Evolutionary conservation across 2,888 invertebrate species (phyloP), one percentile per base, ranked within the genome.

Genomic region (Eupeodes latifasciatus): DNA sequence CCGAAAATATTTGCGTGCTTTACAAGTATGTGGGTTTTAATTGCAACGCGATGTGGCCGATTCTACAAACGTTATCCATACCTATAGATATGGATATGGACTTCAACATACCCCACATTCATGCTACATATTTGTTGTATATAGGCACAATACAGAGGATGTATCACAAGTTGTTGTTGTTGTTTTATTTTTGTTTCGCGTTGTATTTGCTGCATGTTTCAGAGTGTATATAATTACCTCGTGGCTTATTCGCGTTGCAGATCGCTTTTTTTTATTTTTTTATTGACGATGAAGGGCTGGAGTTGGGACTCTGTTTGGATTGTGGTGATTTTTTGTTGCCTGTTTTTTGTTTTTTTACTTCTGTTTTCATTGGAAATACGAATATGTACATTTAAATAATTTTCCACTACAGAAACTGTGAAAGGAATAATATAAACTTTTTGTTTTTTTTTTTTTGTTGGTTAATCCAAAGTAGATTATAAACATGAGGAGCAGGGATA

Each of bases 1-100:
- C 88, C 81, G 81, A 84, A 88, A 88, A 88, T 88, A 88, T 88
- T 88, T 81, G 84, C 83, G 88, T 84, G 88, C 77, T 80, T 76
- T 72, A 81, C 74, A 84, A 80, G 84, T 83, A 74, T 77, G 84
- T 80, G 81, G 77, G 66, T 74, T 86, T 86, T 86, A 86, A 86
- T 86, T 86, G 82, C 82, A 86, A 76, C 82, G 86, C 79, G 79
- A 81, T 86, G 86, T 78, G 86, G 86, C 64, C 49, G 72, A 81
- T 81, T 64, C 72, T 76, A 76, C 80, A 85, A 85, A 66, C 62
- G 71, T 53, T 80, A 40, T 72, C 5, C 62, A 47, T 80, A 34
- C 49, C 59, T 51, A 27, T 10, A 40, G 40, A 49, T 16, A 64
- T 2, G 27, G 27, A 27, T 27, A 27, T 27, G 27, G 1, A 27